Percentiles rank a stretch among this genome's conserved stretches.
phyloP scores from a whole-genome alignment of 1,140 invertebrate genomes.

The Anastatus disparis region DNA sequence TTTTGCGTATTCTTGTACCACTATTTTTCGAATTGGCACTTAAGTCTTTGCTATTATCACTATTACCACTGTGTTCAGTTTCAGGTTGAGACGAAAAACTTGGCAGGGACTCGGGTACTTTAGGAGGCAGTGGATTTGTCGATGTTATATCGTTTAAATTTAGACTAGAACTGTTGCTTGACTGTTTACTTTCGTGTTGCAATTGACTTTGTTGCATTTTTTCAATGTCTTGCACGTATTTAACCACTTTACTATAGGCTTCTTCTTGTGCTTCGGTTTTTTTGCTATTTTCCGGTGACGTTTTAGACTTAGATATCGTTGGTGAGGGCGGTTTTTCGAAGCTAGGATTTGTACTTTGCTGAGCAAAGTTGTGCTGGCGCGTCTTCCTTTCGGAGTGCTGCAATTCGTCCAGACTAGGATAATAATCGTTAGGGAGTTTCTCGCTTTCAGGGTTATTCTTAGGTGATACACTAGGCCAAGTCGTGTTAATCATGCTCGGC shows the following conservation, averaged over 20 bases:
- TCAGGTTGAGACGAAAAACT: slow-evolving; percentile 17
- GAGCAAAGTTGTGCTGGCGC: slow-evolving; percentile 47
- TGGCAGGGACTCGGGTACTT: slow-evolving; percentile 41
- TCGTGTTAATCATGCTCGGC: slow-evolving; percentile 49
- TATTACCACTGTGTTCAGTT: slow-evolving; percentile 18
- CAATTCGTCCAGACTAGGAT: slow-evolving; percentile 62
- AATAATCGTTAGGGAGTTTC: slow-evolving; percentile 59
- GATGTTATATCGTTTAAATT: slow-evolving; percentile 46
- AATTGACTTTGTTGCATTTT: slow-evolving; percentile 54
- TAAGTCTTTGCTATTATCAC: slow-evolving; percentile 44
- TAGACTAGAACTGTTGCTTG: slow-evolving; percentile 44
- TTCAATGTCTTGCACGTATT: slow-evolving; percentile 62
- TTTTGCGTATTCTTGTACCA: slow-evolving; percentile 34
- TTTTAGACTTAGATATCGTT: slow-evolving; percentile 56
- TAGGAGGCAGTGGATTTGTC: slow-evolving; percentile 44
- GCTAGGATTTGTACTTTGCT: slow-evolving; percentile 51
- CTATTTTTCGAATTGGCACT: slow-evolving; percentile 25
- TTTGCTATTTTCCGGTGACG: slow-evolving; percentile 53
- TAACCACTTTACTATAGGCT: slow-evolving; percentile 59
- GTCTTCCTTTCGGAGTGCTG: slow-evolving; percentile 49
- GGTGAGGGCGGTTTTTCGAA: slow-evolving; percentile 60
- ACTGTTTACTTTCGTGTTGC: slow-evolving; percentile 35
- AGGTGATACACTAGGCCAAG: slow-evolving; percentile 56
- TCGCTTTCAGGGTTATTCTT: slow-evolving; percentile 54
- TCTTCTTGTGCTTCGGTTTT: slow-evolving; percentile 58